Conservation (phyloP, 2,888 invertebrate genomes). For the Carcina quercana region DNA sequence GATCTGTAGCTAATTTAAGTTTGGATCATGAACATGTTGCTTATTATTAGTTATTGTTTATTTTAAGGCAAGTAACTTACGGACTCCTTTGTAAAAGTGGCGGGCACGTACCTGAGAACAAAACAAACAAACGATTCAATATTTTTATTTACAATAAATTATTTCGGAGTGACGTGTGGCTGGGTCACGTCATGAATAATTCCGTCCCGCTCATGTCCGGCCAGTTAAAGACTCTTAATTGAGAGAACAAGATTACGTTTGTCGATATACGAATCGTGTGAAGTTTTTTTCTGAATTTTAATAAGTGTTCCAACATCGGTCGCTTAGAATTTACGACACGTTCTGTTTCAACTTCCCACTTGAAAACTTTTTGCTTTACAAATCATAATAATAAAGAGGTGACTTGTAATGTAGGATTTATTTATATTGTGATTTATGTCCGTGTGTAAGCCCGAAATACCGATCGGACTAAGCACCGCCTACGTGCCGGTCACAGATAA, state of each 20-base stretch:
- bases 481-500: constrained; percentile 57
- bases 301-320: constrained; percentile 29
- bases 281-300: constrained; percentile 46
- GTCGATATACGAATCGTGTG: constrained; percentile 51
- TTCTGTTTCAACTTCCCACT: constrained; percentile 2
- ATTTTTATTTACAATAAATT: constrained; percentile 32
- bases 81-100: background rate
- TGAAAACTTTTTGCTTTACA: constrained; percentile 17
- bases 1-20: too few species aligned
- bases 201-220: constrained; percentile 47
- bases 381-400: constrained; percentile 44
- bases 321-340: constrained; percentile 26
- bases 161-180: constrained; percentile 35
- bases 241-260: constrained; percentile 55
- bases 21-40: too few species aligned
- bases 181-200: constrained; percentile 58
- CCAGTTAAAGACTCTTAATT: constrained; percentile 55
- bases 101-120: constrained; percentile 23
- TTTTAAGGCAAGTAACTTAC: too few species aligned
- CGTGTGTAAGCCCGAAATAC: constrained; percentile 59
- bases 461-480: constrained; percentile 70
- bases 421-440: constrained; percentile 52
- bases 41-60: too few species aligned
- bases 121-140: constrained; percentile 17
- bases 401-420: constrained; percentile 47